These are phyloP conservation scores for Conomelus anceps DNA, from an alignment of 2,888 invertebrate genomes.

Conservation along the genomic window DNA sequence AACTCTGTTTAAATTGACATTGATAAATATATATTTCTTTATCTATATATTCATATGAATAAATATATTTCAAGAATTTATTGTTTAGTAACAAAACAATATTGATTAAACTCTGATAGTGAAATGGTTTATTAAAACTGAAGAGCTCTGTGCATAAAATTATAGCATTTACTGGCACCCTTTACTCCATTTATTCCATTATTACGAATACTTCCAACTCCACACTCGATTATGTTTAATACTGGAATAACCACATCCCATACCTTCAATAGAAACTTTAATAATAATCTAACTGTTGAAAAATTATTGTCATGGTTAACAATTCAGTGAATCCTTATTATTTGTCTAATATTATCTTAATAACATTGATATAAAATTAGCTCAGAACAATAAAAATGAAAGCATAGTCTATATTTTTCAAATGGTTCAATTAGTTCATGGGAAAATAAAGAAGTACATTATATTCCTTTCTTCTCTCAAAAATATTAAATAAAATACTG, in stretches of 20 bases:
- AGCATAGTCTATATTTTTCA: not conserved
- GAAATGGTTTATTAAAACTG: not conserved
- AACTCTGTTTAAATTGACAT: not conserved
- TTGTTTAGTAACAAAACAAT: not conserved
- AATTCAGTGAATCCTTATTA: constrained; percentile 2
- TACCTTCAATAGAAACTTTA: not conserved
- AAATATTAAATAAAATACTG: not conserved
- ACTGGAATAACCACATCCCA: not conserved
- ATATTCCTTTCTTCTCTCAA: not conserved
- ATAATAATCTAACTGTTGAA: constrained; percentile 20
- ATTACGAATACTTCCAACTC: not conserved
- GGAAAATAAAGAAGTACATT: not conserved
- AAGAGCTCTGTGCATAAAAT: not conserved
- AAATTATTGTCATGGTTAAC: constrained; percentile 25
- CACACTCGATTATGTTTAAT: not conserved
- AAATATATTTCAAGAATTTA: not conserved
- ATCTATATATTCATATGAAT: not conserved
- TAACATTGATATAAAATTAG: not conserved
- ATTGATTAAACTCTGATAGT: not conserved
- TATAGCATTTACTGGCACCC: not conserved
- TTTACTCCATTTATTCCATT: not conserved
- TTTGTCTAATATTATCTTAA: constrained; percentile 5
- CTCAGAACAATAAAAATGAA: not conserved
- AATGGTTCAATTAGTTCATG: not conserved
- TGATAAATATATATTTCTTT: not conserved